Evolutionary conservation across 2,113 vertebrate genomes (phyloP), one percentile per base, ranked within the genome.

Genomic region (Gymnorhina tibicen): DNA sequence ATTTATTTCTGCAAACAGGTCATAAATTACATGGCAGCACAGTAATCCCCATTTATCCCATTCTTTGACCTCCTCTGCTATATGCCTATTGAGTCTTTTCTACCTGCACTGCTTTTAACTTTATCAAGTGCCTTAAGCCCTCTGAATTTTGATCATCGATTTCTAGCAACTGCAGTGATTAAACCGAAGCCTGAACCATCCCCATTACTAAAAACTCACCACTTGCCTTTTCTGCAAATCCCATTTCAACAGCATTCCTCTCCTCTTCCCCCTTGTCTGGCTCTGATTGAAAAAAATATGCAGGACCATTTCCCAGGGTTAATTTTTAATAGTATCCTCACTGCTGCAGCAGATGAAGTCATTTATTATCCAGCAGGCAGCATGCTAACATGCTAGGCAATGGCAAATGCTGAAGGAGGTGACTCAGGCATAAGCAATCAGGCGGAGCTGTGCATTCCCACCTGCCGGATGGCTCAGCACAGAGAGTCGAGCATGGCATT

Each of bases 251-350:
- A 88, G 60, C 75, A 37, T 52, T 84, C 59, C 59, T 79, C 77
- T 90, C 49, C 44, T 87, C 37, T 67, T 75, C n/a, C 58, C 56
- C 69, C 35, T 87, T 72, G 33, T 49, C 77, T 89, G 60, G 11
- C 26, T 87, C 67, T 56, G 70, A 70, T 28, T 6, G 27, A 91
- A 91, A 95, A 74, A 91, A 78, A 81, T 37, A 88, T 13, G 52
- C 73, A 68, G 64, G 83, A 75, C 37, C 47, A 42, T 84, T 92
- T 93, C 79, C 88, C 88, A 87, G 88, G 73, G 95, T 96, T 96
- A 96, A 94, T 94, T 94, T 96, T 92, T 93, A 88, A 92, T 85
- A 41, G 58, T 50, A 79, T 72, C 80, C 93, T 94, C 95, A 74
- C 19, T 86, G 68, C 88, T 4, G 56, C 88, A 92, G 94, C 8